Percentiles rank a stretch among this genome's conserved stretches.
Conservation (phyloP, 2,888 invertebrate genomes). For the Cataglyphis albicans region DNA sequence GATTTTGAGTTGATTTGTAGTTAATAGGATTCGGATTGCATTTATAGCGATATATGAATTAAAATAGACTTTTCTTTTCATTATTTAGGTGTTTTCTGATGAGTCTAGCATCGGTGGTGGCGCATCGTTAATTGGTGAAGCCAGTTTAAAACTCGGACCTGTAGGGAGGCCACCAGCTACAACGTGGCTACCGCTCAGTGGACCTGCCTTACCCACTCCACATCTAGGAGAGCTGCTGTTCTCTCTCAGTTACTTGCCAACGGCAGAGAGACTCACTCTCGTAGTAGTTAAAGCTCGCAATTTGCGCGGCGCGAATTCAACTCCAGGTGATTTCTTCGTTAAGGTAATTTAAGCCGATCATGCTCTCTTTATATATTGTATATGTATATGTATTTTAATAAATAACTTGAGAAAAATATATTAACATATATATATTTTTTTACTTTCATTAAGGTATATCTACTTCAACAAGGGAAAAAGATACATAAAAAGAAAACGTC, state of each 20-base stretch:
- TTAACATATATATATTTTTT: background rate
- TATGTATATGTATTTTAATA: background rate
- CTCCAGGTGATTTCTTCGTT: constrained; percentile 91
- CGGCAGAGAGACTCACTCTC: constrained; percentile 92
- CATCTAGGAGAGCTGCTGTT: constrained; percentile 93
- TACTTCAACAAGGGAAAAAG: constrained; percentile 93
- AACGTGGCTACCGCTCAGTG: constrained; percentile 92
- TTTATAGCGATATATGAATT: background rate
- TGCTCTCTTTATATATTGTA: background rate
- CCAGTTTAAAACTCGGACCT: constrained; percentile 80
- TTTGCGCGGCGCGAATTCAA: constrained; percentile 88
- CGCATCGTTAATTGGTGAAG: constrained; percentile 80
- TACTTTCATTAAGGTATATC: constrained; percentile 88
- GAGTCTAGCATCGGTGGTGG: constrained; percentile 77
- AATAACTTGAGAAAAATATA: background rate
- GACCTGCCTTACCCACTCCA: constrained; percentile 87
- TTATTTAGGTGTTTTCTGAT: constrained; percentile 80
- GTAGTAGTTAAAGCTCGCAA: constrained; percentile 93
- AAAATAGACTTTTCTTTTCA: constrained; percentile 22
- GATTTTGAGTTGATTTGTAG: background rate
- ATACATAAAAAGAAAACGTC: constrained; percentile 94
- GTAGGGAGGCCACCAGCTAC: constrained; percentile 89
- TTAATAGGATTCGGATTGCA: background rate
- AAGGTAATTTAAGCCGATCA: constrained; percentile 88
- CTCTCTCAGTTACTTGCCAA: constrained; percentile 93